These are phyloP conservation scores for Auanema sp. DNA, from an alignment of 2,888 invertebrate species.

Conservation along the genomic window DNA sequence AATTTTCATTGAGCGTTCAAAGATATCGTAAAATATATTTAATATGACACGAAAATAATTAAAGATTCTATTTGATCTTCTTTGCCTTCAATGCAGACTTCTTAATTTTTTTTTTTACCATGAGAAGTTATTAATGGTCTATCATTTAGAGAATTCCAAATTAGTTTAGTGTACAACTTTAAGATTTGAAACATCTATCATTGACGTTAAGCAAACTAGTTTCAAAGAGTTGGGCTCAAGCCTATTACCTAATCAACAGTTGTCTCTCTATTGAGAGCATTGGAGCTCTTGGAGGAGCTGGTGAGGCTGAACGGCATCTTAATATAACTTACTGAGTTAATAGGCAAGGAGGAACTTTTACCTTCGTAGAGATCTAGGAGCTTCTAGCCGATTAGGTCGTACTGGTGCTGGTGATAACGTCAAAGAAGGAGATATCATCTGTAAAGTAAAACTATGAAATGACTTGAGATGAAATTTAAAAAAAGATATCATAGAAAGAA, in stretches of 20 bases:
- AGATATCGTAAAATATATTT: neutral
- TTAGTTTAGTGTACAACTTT: neutral
- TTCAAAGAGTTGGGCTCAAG: neutral
- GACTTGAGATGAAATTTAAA: too few relatives aligned
- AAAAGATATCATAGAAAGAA: too few relatives aligned
- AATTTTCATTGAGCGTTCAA: neutral
- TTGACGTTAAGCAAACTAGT: neutral
- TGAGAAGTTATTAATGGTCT: neutral
- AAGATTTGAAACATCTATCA: neutral
- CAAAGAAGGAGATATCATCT: slow-evolving; percentile 10
- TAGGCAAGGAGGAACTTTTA: neutral
- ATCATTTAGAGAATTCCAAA: slow-evolving; percentile 2
- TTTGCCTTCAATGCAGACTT: neutral
- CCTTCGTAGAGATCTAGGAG: slow-evolving; percentile 39
- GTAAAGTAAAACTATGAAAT: too few relatives aligned
- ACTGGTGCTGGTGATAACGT: slow-evolving; percentile 13
- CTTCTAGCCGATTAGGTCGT: slow-evolving; percentile 18
- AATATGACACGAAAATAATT: too few relatives aligned
- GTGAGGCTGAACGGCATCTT: slow-evolving; percentile 43
- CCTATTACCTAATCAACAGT: slow-evolving; percentile 9
- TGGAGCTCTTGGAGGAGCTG: slow-evolving; percentile 29
- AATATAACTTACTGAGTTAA: neutral
- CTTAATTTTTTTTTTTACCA: neutral
- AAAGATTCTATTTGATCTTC: too few relatives aligned
- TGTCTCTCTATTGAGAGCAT: slow-evolving; percentile 18